Base-by-base conservation (phyloP, 2,888 invertebrate genomes). In the Scrobipalpa costella region DNA sequence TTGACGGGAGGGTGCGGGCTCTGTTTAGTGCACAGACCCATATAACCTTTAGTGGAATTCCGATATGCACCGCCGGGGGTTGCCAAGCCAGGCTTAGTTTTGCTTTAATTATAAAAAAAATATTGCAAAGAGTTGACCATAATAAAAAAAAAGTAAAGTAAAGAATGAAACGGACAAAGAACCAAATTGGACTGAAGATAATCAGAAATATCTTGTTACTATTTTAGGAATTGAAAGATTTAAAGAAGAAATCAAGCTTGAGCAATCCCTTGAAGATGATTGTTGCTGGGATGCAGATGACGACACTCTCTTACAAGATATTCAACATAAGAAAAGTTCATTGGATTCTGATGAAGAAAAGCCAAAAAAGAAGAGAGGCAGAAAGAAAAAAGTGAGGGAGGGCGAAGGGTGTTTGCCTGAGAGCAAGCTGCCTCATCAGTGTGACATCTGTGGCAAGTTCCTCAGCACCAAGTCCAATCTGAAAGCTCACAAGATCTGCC, bases 391-490 rank as follows among this genome's bases (percentile, higher is more conserved):
- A 80, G 80, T 69, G 3, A 8, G 74, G 2, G 73, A 77, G 0
- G 80, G 76, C 0, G 80, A 79, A 21, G 50, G 63, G 2, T 70
- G 72, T 0, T 55, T 76, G 27, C 80, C 83, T 0, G 78, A 79
- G n/a, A 87, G 86, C 69, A 88, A 85, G 66, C 66, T 83, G 34
- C 88, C 90, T 0, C 89, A 90, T 58, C 90, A 91, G 64, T 91
- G 91, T 57, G 90, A 91, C 63, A 71, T 86, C 0, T 91, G 91
- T 19, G 91, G 91, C 63, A 91, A 90, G 69, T 78, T 90, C 21
- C 77, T 91, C 0, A 90, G 89, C 66, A 89, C 85, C 0, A 86
- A 84, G 57, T 89, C 90, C 59, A 91, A 91, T 44, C 70, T 91
- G 57, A 90, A 87, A 63, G 88, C 89, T 0, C 91, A 91, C 66